Evolutionary conservation across 2,888 invertebrate genomes (phyloP), one percentile per base, ranked within the genome.

Genomic region (Andrena hattorfiana): DNA sequence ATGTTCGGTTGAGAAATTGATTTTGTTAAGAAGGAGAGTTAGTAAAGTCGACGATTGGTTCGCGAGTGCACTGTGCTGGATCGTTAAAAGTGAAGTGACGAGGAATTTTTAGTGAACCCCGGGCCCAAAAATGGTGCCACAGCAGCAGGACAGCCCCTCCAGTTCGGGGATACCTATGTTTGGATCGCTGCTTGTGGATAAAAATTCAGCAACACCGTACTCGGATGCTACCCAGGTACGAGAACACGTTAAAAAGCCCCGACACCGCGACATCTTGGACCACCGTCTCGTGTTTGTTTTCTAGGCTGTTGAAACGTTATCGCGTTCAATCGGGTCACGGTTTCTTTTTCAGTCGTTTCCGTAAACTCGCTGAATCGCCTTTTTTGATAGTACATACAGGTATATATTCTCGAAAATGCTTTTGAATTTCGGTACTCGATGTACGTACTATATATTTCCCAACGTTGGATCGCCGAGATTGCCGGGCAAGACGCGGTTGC

Each of bases 151-250:
- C 94, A 95, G 95, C 89, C 96, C 96, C 81, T 95, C 96, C 74
- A 95, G 95, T 92, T 96, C 95, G 94, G 96, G 96, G 91, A 95
- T 95, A 89, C 96, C 97, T 88, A 95, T 97, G 93, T 99, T 99
- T 95, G 98, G 99, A 90, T 99, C 98, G 77, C 97, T 98, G 94
- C 96, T 97, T 92, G 97, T 99, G 94, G 97, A 97, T 95, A 97
- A 97, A 94, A 97, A 97, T 94, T 98, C 99, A 48, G 95, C 97
- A 73, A 99, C 99, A 81, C 99, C 99, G 81, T 99, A 99, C 95
- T 98, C 99, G 93, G 99, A 99, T 96, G 99, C 99, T 85, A 99
- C 99, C 91, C 97, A 98, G 97, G 98, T 98, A 95, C 35, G 23
- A 7, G 60, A 3, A 59, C 20, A 8, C 2, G 51, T 42, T 42